Evolutionary conservation across 92 coral and sea anemone genomes (phyloP), one percentile per base, ranked within the genome.

Genomic region (Virgularia gustaviana): DNA sequence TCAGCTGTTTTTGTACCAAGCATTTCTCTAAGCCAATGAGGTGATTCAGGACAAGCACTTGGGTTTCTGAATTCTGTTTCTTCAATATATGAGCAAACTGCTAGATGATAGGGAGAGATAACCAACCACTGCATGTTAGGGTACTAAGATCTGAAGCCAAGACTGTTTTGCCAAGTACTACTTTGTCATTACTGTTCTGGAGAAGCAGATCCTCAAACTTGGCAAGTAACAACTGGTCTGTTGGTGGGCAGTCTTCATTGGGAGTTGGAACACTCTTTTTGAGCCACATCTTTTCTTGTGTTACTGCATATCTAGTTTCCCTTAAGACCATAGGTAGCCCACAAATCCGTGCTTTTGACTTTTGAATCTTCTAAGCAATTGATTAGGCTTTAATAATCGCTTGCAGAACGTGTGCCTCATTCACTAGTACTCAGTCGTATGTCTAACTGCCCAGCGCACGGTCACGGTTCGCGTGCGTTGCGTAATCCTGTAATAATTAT

Each of bases 111-210:
- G 85, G 70, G 35, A 81, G 49, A 49, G 45, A 73, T 4, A 74
- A 33, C 81, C 76, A 81, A 43, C 67, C 74, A 73, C 65, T 65
- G 24, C 74, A 33, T 3, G 85, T 75, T 8, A 81, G 85, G 45
- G 60, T 72, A 11, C 41, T 71, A 32, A 80, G 35, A 33, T 80
- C 80, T 16, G 81, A 61, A 15, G 85, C 20, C 15, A 80, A 47
- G 37, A 61, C 63, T 39, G 80, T 41, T 24, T 64, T 49, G 49
- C 31, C 55, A 36, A 79, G 20, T 35, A 73, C 72, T 1, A 72
- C 73, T 27, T 53, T 24, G 19, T 42, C 56, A 23, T 79, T 52
- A 6, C 19, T 47, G 33, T 60, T 22, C 28, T 61, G 55, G 32
- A 72, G 59, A 34, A 72, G 57, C 18, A 70, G 78, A 24, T 61